Percentiles rank a stretch among this genome's conserved stretches.
Conservation (phyloP, 2,113 vertebrate species). For the Synodontis membranacea region DNA sequence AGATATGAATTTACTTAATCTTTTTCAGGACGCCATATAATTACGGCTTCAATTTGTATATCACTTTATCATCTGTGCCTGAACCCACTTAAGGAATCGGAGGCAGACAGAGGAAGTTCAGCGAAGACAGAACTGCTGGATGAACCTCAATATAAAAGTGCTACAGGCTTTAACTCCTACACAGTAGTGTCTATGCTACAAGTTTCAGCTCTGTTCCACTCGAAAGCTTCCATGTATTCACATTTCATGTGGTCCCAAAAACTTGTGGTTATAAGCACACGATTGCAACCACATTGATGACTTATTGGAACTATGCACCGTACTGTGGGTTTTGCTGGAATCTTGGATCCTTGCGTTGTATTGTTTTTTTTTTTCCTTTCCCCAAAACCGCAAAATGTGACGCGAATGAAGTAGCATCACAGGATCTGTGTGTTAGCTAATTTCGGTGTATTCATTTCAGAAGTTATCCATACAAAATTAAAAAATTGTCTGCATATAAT, state of each 20-base stretch:
- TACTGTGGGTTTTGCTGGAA: neutral
- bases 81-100: neutral
- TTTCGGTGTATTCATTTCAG: constrained; percentile 2
- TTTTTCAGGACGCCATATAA: neutral
- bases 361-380: neutral
- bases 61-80: neutral
- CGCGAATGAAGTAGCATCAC: constrained; percentile 33
- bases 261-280: neutral
- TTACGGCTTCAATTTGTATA: neutral
- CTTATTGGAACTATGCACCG: constrained; percentile 2
- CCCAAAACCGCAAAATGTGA: neutral
- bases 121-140: constrained; percentile 3
- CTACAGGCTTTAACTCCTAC: neutral
- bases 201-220: constrained; percentile 5
- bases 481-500: constrained; percentile 3
- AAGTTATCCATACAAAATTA: neutral
- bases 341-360: neutral
- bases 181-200: neutral
- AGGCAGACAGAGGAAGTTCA: constrained; percentile 7
- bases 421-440: constrained; percentile 1
- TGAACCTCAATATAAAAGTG: neutral
- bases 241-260: constrained; percentile 2
- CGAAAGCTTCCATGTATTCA: constrained; percentile 9
- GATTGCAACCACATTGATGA: neutral
- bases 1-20: neutral